Evolutionary conservation across 2,888 invertebrate genomes (phyloP), one percentile per base, ranked within the genome.

Genomic region (Hyposoter dolosus): DNA sequence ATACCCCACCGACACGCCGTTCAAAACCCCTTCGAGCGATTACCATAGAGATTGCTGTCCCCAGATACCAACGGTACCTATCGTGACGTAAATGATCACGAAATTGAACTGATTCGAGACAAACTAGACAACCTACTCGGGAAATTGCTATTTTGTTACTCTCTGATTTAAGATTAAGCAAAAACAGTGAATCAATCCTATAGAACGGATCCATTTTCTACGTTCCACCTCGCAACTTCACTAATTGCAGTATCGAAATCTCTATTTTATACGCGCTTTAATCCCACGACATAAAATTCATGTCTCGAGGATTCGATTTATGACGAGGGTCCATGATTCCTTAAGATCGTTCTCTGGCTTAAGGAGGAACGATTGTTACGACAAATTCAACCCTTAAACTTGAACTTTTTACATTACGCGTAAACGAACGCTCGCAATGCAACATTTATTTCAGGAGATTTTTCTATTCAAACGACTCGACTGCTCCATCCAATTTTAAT

Each of bases 21-120:
- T 79, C 78, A 23, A 79, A 83, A 68, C 75, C 79, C 83, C 77
- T 72, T 78, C 32, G 78, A 75, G 81, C 56, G 85, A 85, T 85
- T 85, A 85, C 82, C 85, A 85, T 85, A 85, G 78, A 85, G 85
- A 85, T 85, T 85, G 85, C 81, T 77, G 74, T 72, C 68, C 66
- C 77, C 82, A 19, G 74, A 82, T 85, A 85, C 74, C 69, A 81
- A 82, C 65, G 63, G 40, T 77, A 74, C 47, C 81, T 77, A 78
- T 82, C 68, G 66, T 47, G 66, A 56, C 68, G 78, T 65, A 75
- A 82, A 68, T 74, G 85, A 85, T 75, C 72, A 63, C 74, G 43
- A 82, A 82, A 80, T 82, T 78, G 63, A 69, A 85, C 78, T 53
- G 78, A 85, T 85, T 82, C 82, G 74, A 65, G 63, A 75, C 78